A percentile compares a stretch with the other conserved stretches of the same genome.
phyloP scores from a whole-genome alignment of 2,797 vertebrate species.

The Cynodonichthys magdalenae region DNA sequence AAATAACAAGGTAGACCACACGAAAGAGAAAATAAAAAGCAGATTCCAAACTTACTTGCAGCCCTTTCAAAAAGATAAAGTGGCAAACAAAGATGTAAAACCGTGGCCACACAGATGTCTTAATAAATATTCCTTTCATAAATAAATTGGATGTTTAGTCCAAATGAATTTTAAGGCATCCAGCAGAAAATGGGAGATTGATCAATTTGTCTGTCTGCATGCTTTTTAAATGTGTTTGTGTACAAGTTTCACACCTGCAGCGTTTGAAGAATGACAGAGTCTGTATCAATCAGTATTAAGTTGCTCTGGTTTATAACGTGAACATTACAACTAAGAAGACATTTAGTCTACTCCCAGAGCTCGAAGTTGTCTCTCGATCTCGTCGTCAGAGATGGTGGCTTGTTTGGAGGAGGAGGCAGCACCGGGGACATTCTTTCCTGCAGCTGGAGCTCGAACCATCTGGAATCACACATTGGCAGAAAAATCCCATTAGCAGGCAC shows the following conservation, averaged over 20 bases:
- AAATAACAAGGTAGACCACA: constrained; percentile 14
- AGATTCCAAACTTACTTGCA: constrained; percentile 36
- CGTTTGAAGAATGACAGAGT: constrained; percentile 42
- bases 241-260: constrained; percentile 30
- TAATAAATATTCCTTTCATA: constrained; percentile 59
- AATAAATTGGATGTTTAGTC: constrained; percentile 45
- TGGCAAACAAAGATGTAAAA: constrained; percentile 30
- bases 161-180: constrained; percentile 41
- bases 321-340: constrained; percentile 27
- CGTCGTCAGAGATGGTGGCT: constrained; percentile 92
- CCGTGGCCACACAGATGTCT: constrained; percentile 13
- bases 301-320: constrained; percentile 24
- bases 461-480: constrained; percentile 66
- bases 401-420: constrained; percentile 84
- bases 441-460: constrained; percentile 95
- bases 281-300: constrained; percentile 43
- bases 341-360: constrained; percentile 94
- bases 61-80: constrained; percentile 57
- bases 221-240: constrained; percentile 21
- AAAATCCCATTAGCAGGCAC: constrained; percentile 34
- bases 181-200: constrained; percentile 25
- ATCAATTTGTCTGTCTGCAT: constrained; percentile 17
- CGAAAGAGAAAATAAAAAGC: constrained; percentile 12
- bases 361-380: constrained; percentile 96
- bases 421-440: constrained; percentile 87